Percentiles rank a stretch among this genome's conserved stretches.
Evolutionary conservation across 2,113 vertebrate species (phyloP).

Genomic region (Arizona elegans): DNA sequence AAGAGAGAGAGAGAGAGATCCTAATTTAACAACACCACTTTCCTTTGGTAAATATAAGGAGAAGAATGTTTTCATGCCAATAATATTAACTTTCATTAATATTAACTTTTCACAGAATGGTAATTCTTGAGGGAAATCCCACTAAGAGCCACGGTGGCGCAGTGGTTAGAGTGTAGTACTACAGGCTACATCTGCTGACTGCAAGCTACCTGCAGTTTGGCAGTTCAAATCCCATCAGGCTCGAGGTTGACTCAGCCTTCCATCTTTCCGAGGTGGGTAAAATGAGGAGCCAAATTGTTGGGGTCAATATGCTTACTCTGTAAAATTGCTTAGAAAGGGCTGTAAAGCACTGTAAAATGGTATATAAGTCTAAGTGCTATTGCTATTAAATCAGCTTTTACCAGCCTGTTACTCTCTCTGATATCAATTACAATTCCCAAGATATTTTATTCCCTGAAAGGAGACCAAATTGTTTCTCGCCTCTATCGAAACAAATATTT

Average conservation of each 20-base stretch:
- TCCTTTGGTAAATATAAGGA: neutral
- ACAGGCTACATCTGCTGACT: no score
- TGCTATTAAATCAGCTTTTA: neutral
- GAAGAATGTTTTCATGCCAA: neutral
- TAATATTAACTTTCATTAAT: neutral
- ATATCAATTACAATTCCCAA: neutral
- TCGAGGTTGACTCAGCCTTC: no score
- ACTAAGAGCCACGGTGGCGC: neutral
- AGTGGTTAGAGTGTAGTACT: no score
- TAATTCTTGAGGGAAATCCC: slow-evolving; percentile 1
- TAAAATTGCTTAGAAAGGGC: no score
- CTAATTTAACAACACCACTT: neutral
- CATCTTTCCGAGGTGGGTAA: no score
- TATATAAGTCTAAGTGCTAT: no score
- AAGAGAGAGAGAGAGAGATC: no score
- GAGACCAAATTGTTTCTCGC: neutral
- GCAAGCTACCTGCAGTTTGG: no score
- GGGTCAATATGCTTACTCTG: no score
- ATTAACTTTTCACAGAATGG: neutral
- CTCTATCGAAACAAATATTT: neutral
- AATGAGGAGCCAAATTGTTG: no score
- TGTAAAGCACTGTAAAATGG: no score
- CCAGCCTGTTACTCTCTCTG: neutral
- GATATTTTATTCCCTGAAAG: neutral
- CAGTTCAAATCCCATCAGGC: no score